phyloP scores from a whole-genome alignment of 2,888 invertebrate genomes.

The Heliconius charithonia region DNA sequence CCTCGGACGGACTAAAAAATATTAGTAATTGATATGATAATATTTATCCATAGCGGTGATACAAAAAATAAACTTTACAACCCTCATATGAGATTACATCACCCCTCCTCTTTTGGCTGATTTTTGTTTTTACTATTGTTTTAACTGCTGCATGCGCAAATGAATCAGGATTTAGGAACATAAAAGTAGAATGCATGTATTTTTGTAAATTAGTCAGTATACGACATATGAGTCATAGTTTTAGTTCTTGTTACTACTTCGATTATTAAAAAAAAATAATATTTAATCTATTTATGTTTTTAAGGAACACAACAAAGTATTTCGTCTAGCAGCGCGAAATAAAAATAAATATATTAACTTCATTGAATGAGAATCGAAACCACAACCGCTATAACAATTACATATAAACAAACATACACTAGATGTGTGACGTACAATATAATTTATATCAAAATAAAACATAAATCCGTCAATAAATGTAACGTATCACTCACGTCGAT shows the following conservation, averaged over 20 bases:
- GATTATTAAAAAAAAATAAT: neutral
- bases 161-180: slow-evolving; percentile 6
- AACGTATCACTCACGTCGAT: slow-evolving; percentile 1
- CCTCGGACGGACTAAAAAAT: no score
- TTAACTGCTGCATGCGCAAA: neutral
- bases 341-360: neutral
- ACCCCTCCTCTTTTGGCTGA: neutral
- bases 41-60: neutral
- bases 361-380: no score
- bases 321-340: no score
- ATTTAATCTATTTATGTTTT: neutral
- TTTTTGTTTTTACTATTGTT: slow-evolving; percentile 23
- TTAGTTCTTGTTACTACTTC: neutral
- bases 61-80: slow-evolving; percentile 18
- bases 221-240: neutral
- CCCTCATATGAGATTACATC: slow-evolving; percentile 16
- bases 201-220: slow-evolving; percentile 1
- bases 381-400: no score
- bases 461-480: neutral
- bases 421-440: neutral
- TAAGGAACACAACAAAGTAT: no score
- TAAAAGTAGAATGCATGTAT: neutral
- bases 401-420: neutral
- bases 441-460: neutral
- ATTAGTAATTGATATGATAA: neutral